Conservation (phyloP, 2,797 vertebrate genomes). For the Phoeniculus purpureus region DNA sequence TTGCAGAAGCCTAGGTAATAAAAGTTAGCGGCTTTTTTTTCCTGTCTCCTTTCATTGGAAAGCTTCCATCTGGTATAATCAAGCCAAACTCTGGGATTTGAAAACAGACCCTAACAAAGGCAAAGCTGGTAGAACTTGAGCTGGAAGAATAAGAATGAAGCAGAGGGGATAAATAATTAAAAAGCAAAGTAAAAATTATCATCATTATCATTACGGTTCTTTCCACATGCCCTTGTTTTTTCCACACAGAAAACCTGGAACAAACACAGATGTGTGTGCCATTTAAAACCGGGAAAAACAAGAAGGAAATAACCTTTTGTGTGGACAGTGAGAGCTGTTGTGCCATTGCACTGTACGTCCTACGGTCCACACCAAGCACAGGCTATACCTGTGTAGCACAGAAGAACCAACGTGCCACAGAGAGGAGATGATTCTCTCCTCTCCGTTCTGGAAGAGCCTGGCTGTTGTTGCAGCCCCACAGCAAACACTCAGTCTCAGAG, state of each 20-base stretch:
- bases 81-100: neutral
- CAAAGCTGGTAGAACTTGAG: neutral
- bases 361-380: too few relatives aligned
- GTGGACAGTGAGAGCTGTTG: neutral
- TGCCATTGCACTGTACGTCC: neutral
- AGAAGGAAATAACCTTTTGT: neutral
- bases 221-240: neutral
- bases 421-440: neutral
- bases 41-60: neutral
- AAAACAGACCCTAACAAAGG: slow-evolving; percentile 15
- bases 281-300: neutral
- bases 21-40: neutral
- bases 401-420: neutral
- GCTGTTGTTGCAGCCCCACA: neutral
- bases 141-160: neutral
- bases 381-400: neutral
- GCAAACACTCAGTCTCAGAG: neutral
- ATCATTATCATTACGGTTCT: neutral
- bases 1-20: neutral
- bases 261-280: neutral
- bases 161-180: neutral
- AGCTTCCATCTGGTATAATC: neutral
- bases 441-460: neutral
- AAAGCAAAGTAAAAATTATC: neutral
- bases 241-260: neutral